Conservation (phyloP, 1,140 invertebrate genomes). For the Epicauta chinensis region DNA sequence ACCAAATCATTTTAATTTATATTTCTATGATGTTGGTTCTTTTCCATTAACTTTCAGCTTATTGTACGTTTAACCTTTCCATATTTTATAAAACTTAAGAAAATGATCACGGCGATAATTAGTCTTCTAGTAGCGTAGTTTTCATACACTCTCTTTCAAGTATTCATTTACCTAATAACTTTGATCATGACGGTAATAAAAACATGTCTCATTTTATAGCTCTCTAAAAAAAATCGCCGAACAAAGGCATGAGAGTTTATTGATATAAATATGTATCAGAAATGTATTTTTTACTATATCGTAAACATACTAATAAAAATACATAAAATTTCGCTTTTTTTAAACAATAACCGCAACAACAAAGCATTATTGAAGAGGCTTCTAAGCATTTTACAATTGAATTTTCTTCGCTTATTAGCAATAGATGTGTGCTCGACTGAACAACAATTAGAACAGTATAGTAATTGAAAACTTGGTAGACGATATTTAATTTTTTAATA, state of each 20-base stretch:
- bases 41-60: conserved; percentile 1
- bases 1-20: too few species aligned
- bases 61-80: background rate
- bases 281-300: conserved; percentile 11
- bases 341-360: too few species aligned
- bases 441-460: too few species aligned
- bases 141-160: conserved; percentile 5
- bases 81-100: conserved; percentile 6
- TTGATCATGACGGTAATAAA: conserved; percentile 11
- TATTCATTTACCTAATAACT: conserved; percentile 12
- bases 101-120: conserved; percentile 4
- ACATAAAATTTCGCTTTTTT: too few species aligned
- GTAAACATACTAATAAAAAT: conserved; percentile 8
- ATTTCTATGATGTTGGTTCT: conserved; percentile 5
- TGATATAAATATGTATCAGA: conserved; percentile 13
- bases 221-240: conserved; percentile 6
- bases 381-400: too few species aligned
- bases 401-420: too few species aligned
- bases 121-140: conserved; percentile 3
- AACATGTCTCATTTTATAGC: conserved; percentile 12
- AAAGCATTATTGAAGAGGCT: too few species aligned
- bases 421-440: too few species aligned
- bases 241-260: conserved; percentile 6
- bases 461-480: too few species aligned
- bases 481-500: too few species aligned